Evolutionary conservation across 2,797 vertebrate genomes (phyloP).

Genomic region (Cuniculus paca): DNA sequence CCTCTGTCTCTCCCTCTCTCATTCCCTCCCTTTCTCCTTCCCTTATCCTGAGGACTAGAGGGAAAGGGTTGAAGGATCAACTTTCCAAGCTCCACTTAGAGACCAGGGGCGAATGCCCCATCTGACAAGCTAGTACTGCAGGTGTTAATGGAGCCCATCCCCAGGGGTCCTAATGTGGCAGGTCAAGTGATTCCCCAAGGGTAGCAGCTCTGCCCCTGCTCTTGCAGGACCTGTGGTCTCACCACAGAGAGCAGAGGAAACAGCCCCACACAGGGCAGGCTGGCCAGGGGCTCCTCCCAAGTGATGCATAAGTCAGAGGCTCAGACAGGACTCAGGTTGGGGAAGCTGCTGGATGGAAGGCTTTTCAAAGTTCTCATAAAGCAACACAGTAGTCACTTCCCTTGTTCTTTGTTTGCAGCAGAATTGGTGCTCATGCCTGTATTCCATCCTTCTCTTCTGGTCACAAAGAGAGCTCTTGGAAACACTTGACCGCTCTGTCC

Average conservation of each 20-base stretch:
- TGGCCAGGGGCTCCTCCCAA: neutral
- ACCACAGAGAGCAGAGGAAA: neutral
- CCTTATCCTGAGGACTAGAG: neutral
- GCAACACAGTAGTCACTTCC: neutral
- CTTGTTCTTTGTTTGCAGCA: too few species aligned
- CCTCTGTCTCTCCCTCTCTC: neutral
- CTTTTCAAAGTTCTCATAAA: neutral
- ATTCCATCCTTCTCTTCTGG: neutral
- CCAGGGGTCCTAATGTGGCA: neutral
- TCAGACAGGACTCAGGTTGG: neutral
- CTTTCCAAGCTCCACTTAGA: neutral
- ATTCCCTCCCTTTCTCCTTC: neutral
- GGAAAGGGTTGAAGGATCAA: neutral
- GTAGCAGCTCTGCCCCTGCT: neutral
- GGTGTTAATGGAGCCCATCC: neutral
- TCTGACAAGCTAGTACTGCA: neutral
- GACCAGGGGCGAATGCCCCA: neutral
- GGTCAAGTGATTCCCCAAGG: neutral
- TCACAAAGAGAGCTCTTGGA: neutral
- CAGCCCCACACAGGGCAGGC: neutral
- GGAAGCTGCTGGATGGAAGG: neutral
- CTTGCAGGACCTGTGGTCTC: neutral
- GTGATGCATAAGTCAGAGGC: neutral
- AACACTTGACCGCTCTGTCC: neutral
- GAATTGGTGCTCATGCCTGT: neutral